Base-by-base conservation (phyloP, 2,797 vertebrate species). In the Sciurus vulgaris region DNA sequence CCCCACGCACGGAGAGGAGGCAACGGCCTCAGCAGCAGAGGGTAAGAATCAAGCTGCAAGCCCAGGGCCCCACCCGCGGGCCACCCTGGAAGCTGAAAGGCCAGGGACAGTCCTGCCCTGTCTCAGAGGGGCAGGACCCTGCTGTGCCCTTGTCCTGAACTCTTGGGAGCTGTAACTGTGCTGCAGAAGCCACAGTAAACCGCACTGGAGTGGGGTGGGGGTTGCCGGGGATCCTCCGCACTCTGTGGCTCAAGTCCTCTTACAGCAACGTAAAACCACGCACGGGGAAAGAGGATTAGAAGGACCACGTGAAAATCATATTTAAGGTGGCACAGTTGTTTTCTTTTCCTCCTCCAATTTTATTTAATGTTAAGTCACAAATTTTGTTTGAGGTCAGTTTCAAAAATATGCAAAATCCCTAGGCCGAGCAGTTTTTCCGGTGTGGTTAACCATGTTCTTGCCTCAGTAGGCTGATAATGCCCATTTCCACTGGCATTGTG, bases 31-130 rank as follows among this genome's bases (percentile, higher is more conserved):
- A 51, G 85, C 61, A 38, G n/a, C 26, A 20, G 15, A 63, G 35
- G 4, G 1, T 0, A 1, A 33, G 9, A 7, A 14, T 18, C 2
- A 0, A 7, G 56, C 67, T n/a, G 14, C 2, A 2, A 20, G 38
- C n/a, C 17, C 15, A 7, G 13, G 30, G 15, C 1, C 26, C 56
- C 28, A 22, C 8, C 8, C 3, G 18, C 24, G 38, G 0, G 30
- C 28, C 24, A 18, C 26, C 14, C 33, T 18, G 5, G 61, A 59
- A 47, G 59, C 69, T 7, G 35, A 82, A 59, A 12, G 33, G 26
- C 63, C 14, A 44, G 47, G 24, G 63, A n/a, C 12, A 28, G 24
- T 2, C 5, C 70, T 67, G 30, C 6, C 20, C 20, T 0, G 33
- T 5, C 41, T 30, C 35, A 1, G 17, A 28, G 4, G 2, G 6